Percentiles rank a stretch among this genome's conserved stretches.
Evolutionary conservation across 2,888 invertebrate species (phyloP).

Genomic region (Phalera bucephala): DNA sequence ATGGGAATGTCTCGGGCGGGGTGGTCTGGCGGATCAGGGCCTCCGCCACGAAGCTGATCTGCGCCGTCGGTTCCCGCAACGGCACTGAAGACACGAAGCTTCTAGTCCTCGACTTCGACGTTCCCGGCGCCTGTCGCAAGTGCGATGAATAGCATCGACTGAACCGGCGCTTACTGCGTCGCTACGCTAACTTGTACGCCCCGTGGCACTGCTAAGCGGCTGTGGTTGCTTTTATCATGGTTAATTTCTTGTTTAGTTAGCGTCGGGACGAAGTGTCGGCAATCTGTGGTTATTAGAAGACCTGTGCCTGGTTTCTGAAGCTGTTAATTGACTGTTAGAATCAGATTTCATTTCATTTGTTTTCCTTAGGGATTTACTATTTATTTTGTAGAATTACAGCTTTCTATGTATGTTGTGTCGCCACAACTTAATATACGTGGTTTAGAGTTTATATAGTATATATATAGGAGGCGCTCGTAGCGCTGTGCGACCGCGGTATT

Average conservation of each 20-base stretch:
- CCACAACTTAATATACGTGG: no score
- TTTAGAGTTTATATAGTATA: no score
- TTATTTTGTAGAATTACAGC: no score
- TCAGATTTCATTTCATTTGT: no score
- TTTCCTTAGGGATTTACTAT: no score
- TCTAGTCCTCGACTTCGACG: slow-evolving; percentile 98
- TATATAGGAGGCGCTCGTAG: no score
- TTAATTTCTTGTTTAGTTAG: neutral
- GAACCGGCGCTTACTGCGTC: slow-evolving; percentile 73
- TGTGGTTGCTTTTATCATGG: neutral
- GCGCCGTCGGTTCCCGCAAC: slow-evolving; percentile 99
- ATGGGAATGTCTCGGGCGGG: slow-evolving; percentile 98
- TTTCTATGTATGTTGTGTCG: no score
- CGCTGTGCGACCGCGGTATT: no score
- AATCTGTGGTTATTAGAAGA: neutral
- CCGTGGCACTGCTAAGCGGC: slow-evolving; percentile 65
- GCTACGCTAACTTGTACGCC: slow-evolving; percentile 71
- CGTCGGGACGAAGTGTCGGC: neutral
- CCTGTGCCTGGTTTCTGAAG: neutral
- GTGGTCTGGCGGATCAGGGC: slow-evolving; percentile 99
- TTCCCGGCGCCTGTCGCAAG: slow-evolving; percentile 87
- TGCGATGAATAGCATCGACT: slow-evolving; percentile 80
- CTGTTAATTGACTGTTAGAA: no score
- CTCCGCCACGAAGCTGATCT: slow-evolving; percentile 97
- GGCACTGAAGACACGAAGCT: slow-evolving; percentile 99